These are phyloP conservation scores for Tyto alba DNA, from an alignment of 2,113 vertebrate genomes.

Conservation along the genomic window DNA sequence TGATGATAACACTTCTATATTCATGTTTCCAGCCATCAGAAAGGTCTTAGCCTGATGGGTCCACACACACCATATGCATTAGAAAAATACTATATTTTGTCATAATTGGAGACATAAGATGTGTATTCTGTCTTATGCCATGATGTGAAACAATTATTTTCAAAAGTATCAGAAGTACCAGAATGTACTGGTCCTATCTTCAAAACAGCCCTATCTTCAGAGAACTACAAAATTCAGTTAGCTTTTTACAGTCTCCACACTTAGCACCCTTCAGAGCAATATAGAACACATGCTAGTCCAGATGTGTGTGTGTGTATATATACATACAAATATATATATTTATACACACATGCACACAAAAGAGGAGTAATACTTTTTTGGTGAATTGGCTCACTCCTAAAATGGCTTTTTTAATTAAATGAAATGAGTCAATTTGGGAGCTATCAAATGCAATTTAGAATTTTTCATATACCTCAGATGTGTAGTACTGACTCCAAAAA, in stretches of 20 bases:
- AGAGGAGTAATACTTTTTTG: not conserved
- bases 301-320: not conserved
- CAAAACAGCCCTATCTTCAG: not conserved
- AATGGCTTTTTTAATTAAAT: not conserved
- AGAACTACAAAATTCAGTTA: not conserved
- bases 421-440: not conserved
- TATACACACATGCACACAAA: not conserved
- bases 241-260: not conserved
- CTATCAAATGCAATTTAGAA: not conserved
- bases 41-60: not conserved
- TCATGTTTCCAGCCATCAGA: not conserved
- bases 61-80: rapidly evolving
- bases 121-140: rapidly evolving
- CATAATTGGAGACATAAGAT: not conserved
- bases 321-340: not conserved
- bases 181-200: not conserved
- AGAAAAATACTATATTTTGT: not conserved
- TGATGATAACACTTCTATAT: not conserved
- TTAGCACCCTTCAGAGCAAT: not conserved
- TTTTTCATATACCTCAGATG: not conserved
- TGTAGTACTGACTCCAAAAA: not conserved
- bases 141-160: not conserved
- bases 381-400: not conserved
- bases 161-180: not conserved
- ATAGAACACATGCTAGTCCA: not conserved